A percentile compares a stretch with the other conserved stretches of the same genome.
phyloP scores from a whole-genome alignment of 2,888 invertebrate species.

The Tipula helvola region DNA sequence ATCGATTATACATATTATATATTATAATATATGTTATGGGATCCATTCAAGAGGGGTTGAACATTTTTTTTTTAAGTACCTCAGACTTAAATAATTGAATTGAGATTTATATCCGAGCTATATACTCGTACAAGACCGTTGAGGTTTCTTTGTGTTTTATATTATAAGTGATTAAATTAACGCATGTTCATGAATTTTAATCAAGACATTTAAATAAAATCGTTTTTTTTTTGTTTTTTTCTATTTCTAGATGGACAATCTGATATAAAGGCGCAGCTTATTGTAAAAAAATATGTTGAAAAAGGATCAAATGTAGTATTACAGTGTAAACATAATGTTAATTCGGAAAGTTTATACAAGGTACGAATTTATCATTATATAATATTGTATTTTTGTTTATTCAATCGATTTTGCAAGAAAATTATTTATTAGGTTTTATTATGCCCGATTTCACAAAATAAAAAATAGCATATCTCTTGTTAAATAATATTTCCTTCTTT shows the following conservation, averaged over 20 bases:
- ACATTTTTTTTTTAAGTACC: not conserved
- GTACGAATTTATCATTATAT: slow-evolving; percentile 40
- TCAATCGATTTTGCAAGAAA: too few species aligned
- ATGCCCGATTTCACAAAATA: too few species aligned
- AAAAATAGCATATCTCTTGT: too few species aligned
- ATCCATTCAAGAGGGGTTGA: not conserved
- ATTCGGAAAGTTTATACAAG: slow-evolving; percentile 60
- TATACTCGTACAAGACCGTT: not conserved
- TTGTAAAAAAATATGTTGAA: slow-evolving; percentile 59
- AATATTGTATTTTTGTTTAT: not conserved
- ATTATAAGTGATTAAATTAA: not conserved
- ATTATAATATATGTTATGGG: not conserved
- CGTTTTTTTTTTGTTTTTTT: not conserved
- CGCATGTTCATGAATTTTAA: not conserved
- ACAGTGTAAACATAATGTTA: slow-evolving; percentile 64
- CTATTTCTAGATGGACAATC: slow-evolving; percentile 33
- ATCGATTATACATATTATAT: not conserved
- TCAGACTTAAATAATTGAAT: not conserved
- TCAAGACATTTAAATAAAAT: not conserved
- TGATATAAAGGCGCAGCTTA: slow-evolving; percentile 50
- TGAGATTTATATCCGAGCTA: not conserved
- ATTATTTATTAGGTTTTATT: too few species aligned
- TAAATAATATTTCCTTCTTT: too few species aligned
- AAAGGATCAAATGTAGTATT: slow-evolving; percentile 57
- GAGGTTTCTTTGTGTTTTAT: not conserved